Evolutionary conservation across 2,797 vertebrate species (phyloP).

Genomic region (Lepilemur septentrionalis): DNA sequence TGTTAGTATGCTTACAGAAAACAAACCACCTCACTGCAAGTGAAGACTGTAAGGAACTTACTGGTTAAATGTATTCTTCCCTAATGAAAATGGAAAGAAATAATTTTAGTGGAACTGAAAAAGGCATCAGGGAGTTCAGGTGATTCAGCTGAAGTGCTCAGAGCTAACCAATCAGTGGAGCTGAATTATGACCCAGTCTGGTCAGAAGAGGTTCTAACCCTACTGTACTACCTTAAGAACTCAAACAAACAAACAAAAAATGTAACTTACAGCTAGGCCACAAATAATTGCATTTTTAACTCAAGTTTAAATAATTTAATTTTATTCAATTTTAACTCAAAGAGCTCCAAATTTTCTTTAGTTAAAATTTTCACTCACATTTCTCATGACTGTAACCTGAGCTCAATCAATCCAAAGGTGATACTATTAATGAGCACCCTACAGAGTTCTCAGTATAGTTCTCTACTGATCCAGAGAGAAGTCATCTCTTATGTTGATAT

Average conservation of each 20-base stretch:
- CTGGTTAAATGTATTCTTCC: not conserved
- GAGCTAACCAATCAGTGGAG: not conserved
- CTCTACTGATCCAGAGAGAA: not conserved
- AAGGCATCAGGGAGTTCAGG: not conserved
- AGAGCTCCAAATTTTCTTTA: not conserved
- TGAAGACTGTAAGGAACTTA: not conserved
- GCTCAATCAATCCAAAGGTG: not conserved
- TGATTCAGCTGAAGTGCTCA: not conserved
- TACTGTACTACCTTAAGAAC: not conserved
- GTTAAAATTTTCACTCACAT: not conserved
- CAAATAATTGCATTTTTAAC: not conserved
- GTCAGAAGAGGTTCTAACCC: not conserved
- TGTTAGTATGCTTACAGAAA: not conserved
- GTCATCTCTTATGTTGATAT: not conserved
- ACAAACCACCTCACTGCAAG: not conserved
- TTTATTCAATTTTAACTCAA: not conserved
- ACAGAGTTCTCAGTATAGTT: not conserved
- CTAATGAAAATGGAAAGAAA: not conserved
- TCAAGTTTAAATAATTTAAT: not conserved
- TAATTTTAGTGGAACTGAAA: not conserved
- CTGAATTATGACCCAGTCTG: not conserved
- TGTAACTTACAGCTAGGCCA: not conserved
- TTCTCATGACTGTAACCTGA: not conserved
- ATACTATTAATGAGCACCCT: not conserved
- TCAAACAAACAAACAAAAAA: not conserved